These are phyloP conservation scores for Dromiciops gliroides DNA, from an alignment of 2,113 vertebrate genomes.

Conservation along the genomic window DNA sequence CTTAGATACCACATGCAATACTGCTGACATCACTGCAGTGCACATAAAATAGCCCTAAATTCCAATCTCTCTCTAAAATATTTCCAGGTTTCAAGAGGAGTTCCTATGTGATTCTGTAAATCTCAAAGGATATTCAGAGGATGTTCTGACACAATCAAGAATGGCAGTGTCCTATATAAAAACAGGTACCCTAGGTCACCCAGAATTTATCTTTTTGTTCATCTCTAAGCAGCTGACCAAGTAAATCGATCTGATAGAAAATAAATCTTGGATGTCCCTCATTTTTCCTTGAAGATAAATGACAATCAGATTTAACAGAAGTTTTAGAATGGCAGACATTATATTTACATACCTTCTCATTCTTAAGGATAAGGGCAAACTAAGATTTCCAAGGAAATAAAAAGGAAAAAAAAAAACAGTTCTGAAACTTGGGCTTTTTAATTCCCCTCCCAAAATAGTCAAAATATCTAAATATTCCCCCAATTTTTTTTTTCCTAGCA, in stretches of 20 bases:
- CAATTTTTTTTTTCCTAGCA: background rate
- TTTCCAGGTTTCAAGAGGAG: background rate
- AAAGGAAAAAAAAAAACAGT: constrained; percentile 19
- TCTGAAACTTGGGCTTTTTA: background rate
- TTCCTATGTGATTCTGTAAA: constrained; percentile 17
- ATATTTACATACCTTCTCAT: constrained; percentile 10
- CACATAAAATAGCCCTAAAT: background rate
- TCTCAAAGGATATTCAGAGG: constrained; percentile 16
- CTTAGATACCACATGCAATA: background rate
- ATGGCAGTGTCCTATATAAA: constrained; percentile 2
- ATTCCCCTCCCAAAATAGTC: background rate
- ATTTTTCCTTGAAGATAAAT: constrained; percentile 39
- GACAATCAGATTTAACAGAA: background rate
- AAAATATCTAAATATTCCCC: background rate
- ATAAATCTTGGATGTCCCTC: constrained; percentile 17
- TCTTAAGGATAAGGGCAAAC: background rate
- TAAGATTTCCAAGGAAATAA: background rate
- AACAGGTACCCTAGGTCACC: constrained; percentile 12
- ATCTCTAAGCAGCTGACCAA: constrained; percentile 19
- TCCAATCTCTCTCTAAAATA: constrained; percentile 9
- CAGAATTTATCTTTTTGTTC: background rate
- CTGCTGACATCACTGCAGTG: background rate
- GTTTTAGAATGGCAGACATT: background rate
- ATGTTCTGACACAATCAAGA: constrained; percentile 33
- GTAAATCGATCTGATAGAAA: constrained; percentile 33